A percentile compares a stretch with the other conserved stretches of the same genome.
These are phyloP conservation scores for Venusia cambrica DNA, from an alignment of 2,888 invertebrate species.

Conservation along the genomic window DNA sequence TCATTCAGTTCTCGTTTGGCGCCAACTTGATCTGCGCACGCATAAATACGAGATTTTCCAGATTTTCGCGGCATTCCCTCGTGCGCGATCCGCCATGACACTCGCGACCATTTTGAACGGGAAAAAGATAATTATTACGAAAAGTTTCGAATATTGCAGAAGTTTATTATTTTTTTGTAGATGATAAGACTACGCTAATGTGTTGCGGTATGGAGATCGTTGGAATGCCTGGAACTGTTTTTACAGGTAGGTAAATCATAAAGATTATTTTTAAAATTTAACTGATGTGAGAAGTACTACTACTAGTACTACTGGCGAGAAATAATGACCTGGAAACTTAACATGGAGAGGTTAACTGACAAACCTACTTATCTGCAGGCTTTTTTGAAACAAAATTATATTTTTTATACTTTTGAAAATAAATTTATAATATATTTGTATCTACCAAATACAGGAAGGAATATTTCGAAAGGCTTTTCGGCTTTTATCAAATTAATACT, in stretches of 20 bases:
- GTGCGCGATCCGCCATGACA: constrained; percentile 40
- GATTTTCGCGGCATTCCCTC: constrained; percentile 58
- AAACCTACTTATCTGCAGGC: too few relatives aligned
- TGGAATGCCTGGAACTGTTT: constrained; percentile 20
- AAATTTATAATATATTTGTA: too few relatives aligned
- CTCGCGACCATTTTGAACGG: constrained; percentile 31
- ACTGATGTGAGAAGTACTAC: too few relatives aligned
- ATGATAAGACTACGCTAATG: constrained; percentile 6
- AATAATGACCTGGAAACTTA: too few relatives aligned
- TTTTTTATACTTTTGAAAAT: too few relatives aligned
- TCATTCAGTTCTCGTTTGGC: constrained; percentile 22
- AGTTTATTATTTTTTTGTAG: constrained; percentile 3
- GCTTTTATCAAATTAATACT: too few relatives aligned
- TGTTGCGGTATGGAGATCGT: constrained; percentile 14
- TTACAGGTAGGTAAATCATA: constrained; percentile 27
- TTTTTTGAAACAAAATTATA: too few relatives aligned
- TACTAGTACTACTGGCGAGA: too few relatives aligned
- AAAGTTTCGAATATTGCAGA: constrained; percentile 16
- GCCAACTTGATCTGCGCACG: constrained; percentile 27
- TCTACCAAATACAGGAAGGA: too few relatives aligned
- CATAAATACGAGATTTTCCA: constrained; percentile 50
- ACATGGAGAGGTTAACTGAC: too few relatives aligned
- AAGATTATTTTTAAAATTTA: too few relatives aligned
- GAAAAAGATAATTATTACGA: constrained; percentile 31
- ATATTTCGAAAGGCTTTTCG: too few relatives aligned